Evolutionary conservation across 1,140 invertebrate species (phyloP).

Genomic region (Aphis craccivora): DNA sequence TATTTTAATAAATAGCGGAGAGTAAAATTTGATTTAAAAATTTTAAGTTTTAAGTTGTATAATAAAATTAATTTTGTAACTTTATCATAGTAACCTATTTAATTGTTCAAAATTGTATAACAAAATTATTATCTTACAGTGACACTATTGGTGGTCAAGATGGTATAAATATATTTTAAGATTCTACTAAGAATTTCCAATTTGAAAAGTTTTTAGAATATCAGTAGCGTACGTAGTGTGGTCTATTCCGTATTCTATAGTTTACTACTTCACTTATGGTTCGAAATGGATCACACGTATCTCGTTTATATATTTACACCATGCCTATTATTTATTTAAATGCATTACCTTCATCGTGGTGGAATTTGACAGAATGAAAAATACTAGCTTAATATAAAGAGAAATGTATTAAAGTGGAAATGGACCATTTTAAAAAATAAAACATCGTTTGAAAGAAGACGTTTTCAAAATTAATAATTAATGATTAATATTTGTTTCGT

Average conservation of each 20-base stretch:
- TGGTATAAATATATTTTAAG: neutral
- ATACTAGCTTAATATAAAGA: neutral
- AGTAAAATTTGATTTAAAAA: neutral
- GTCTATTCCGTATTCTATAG: neutral
- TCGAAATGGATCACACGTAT: neutral
- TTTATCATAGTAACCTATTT: neutral
- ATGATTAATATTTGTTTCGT: neutral
- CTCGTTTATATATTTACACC: neutral
- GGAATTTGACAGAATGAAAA: constrained; percentile 23
- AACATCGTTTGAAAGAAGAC: neutral
- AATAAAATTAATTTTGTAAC: neutral
- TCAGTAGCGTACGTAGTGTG: neutral
- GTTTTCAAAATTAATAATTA: constrained; percentile 2
- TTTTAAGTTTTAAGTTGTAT: neutral
- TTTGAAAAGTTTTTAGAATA: neutral
- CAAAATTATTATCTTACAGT: neutral
- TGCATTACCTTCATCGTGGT: neutral
- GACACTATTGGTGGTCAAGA: neutral
- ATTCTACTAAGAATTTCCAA: neutral
- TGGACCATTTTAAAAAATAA: neutral
- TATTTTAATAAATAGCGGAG: neutral
- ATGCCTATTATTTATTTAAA: constrained; percentile 18
- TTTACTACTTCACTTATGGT: constrained; percentile 5
- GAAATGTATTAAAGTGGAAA: neutral
- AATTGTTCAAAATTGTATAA: neutral